Evolutionary conservation across 2,888 invertebrate genomes (phyloP), one percentile per base, ranked within the genome.

Genomic region (Herminia tarsipennalis): DNA sequence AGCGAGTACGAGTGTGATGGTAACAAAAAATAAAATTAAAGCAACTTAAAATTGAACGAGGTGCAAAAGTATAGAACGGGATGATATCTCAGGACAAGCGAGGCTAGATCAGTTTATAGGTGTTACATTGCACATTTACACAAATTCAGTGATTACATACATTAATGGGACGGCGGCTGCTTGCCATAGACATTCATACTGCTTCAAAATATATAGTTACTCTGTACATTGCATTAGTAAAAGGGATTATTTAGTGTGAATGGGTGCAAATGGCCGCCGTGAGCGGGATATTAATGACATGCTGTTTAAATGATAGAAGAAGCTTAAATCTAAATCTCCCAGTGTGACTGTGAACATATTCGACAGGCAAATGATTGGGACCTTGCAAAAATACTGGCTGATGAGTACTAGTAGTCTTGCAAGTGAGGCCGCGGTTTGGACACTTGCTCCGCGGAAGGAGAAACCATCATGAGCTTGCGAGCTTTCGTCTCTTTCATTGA

Each of bases 31-130:
- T 79, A 76, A 73, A 63, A 76, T 70, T 74, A 84, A 88, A 87
- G 88, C 91, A 92, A 92, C 85, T 83, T 85, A 89, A 91, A 89
- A 88, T 86, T 88, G 83, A 88, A 90, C 88, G 88, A 88, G 90
- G 90, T 91, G 91, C 91, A 88, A 87, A 81, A 86, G 86, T 84
- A 86, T 43, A 88, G 86, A 86, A 86, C 83, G 86, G 90, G 90
- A 88, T 90, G 86, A 88, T 88, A 78, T 88, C 87, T 88, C 86
- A 80, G 91, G 90, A 89, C 79, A 91, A 91, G 91, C 91, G 85
- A 89, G 91, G 91, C 90, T 79, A 83, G 83, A 79, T 86, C 86
- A 83, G 83, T 78, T 82, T 82, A 82, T 69, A 78, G 88, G 90
- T 86, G 89, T 89, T 88, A 88, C 81, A 78, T 77, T 87, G 88